These are phyloP conservation scores for Crossocerus cetratus DNA, from an alignment of 2,888 invertebrate genomes.

Conservation along the genomic window DNA sequence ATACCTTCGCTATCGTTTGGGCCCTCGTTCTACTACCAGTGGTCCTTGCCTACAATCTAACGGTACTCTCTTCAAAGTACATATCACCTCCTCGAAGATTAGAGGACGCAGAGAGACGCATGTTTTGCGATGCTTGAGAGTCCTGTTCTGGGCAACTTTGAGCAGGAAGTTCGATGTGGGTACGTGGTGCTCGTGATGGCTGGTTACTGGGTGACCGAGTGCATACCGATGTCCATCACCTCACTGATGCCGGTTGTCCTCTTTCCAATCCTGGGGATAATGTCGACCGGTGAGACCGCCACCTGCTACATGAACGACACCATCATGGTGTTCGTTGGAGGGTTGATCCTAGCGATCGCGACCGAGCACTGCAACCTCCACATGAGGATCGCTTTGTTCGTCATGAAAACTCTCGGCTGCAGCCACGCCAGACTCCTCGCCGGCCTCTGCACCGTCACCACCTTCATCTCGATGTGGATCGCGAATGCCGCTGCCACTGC, in stretches of 20 bases:
- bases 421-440: conserved; percentile 79
- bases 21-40: background rate
- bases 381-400: conserved; percentile 86
- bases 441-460: conserved; percentile 72
- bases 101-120: too few relatives aligned
- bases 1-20: conserved; percentile 35
- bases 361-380: conserved; percentile 93
- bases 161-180: conserved; percentile 78
- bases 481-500: conserved; percentile 80
- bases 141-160: background rate
- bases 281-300: conserved; percentile 78
- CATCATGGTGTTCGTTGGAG: conserved; percentile 89
- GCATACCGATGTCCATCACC: conserved; percentile 87
- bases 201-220: conserved; percentile 88
- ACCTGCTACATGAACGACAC: conserved; percentile 87
- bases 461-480: conserved; percentile 81
- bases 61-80: conserved; percentile 14
- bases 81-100: too few relatives aligned
- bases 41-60: background rate
- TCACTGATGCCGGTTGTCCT: conserved; percentile 89
- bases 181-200: conserved; percentile 89
- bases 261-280: conserved; percentile 84
- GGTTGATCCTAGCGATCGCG: conserved; percentile 91
- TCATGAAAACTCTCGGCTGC: conserved; percentile 86
- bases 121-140: too few relatives aligned